These are phyloP conservation scores for Heterohyrax brucei DNA, from an alignment of 2,797 vertebrate genomes.

Conservation along the genomic window DNA sequence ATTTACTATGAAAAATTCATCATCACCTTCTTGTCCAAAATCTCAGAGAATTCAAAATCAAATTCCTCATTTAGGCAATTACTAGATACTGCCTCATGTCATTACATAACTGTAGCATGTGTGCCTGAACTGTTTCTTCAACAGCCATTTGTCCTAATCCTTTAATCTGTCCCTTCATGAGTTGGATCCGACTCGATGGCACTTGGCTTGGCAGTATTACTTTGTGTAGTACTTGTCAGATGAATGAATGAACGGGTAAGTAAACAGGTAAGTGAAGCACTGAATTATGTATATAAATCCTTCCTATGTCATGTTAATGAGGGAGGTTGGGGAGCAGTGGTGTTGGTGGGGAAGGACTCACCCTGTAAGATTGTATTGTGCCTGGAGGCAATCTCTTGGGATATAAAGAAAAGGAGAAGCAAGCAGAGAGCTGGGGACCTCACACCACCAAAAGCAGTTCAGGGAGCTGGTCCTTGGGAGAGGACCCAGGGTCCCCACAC, in stretches of 20 bases:
- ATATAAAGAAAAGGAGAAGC: too few relatives aligned
- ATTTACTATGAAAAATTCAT: background rate
- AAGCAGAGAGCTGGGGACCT: too few relatives aligned
- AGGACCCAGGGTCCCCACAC: too few relatives aligned
- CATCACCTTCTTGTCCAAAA: background rate
- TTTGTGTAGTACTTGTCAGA: background rate
- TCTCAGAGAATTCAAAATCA: background rate
- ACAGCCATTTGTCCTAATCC: conserved; percentile 10
- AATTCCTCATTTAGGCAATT: background rate
- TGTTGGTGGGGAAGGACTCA: too few relatives aligned
- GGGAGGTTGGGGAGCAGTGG: too few relatives aligned
- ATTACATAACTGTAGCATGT: background rate
- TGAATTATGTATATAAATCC: background rate
- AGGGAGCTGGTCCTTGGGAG: too few relatives aligned
- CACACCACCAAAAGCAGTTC: too few relatives aligned
- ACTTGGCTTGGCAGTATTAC: background rate
- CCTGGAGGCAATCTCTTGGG: too few relatives aligned
- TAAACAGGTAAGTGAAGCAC: background rate
- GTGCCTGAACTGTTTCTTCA: background rate
- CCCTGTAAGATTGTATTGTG: too few relatives aligned
- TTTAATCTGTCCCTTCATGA: background rate
- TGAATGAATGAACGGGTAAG: background rate
- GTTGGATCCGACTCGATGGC: too few relatives aligned
- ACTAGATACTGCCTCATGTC: background rate
- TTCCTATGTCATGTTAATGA: too few relatives aligned